Percentiles rank a stretch among this genome's conserved stretches.
Conservation (phyloP, 1,140 invertebrate genomes). For the Drosophila triauraria region DNA sequence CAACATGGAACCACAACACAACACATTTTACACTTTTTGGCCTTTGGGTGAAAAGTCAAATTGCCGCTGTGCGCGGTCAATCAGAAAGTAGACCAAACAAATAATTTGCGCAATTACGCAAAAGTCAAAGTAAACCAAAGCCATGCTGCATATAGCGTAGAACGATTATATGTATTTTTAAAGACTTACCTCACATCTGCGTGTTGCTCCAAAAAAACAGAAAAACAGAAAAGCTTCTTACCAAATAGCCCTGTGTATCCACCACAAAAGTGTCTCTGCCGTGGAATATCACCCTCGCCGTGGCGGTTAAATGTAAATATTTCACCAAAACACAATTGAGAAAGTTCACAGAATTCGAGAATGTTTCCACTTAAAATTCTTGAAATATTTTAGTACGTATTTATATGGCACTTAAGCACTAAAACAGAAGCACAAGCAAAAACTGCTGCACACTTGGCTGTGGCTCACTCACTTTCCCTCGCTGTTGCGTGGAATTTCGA, state of each 20-base stretch:
- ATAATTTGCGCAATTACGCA: slow-evolving; percentile 78
- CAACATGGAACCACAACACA: slow-evolving; percentile 28
- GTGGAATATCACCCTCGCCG: slow-evolving; percentile 31
- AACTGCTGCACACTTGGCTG: slow-evolving; percentile 41
- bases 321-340: slow-evolving; percentile 57
- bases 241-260: slow-evolving; percentile 48
- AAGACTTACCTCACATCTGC: slow-evolving; percentile 54
- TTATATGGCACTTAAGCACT: slow-evolving; percentile 46
- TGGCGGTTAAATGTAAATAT: slow-evolving; percentile 44
- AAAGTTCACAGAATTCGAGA: slow-evolving; percentile 53
- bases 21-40: slow-evolving; percentile 42
- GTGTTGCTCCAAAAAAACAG: slow-evolving; percentile 19
- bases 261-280: slow-evolving; percentile 32
- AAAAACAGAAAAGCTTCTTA: slow-evolving; percentile 23
- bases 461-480: slow-evolving; percentile 3
- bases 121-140: slow-evolving; percentile 41
- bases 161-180: slow-evolving; percentile 19
- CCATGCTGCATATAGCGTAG: slow-evolving; percentile 6
- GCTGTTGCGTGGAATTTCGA: slow-evolving; percentile 3
- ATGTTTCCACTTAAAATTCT: slow-evolving; percentile 74
- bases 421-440: slow-evolving; percentile 46
- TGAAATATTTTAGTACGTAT: slow-evolving; percentile 53
- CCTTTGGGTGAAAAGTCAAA: slow-evolving; percentile 75
- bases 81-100: slow-evolving; percentile 81
- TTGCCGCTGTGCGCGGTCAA: slow-evolving; percentile 61